These are phyloP conservation scores for Sipha flava DNA, from an alignment of 1,140 invertebrate genomes.

Conservation along the genomic window DNA sequence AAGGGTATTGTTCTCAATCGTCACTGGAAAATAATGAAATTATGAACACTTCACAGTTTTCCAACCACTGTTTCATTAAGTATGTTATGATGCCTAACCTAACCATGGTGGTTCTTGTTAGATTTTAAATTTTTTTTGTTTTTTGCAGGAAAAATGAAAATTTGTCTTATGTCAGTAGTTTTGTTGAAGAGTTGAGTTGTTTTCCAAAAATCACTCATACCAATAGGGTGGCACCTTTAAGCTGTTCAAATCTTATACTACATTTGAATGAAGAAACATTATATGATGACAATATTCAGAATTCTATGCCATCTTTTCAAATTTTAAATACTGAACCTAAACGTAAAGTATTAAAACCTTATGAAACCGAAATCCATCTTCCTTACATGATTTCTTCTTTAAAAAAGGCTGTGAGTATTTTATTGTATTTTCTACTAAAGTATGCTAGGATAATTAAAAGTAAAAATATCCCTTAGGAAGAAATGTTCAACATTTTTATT, in stretches of 20 bases:
- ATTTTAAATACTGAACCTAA: background rate
- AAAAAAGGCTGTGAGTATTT: background rate
- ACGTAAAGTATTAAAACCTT: background rate
- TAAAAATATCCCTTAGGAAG: too few relatives aligned
- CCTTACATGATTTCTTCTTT: conserved; percentile 1
- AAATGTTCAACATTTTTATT: too few relatives aligned
- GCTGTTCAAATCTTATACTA: background rate
- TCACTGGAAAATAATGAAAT: too few relatives aligned
- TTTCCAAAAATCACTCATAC: conserved; percentile 13
- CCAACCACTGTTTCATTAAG: background rate
- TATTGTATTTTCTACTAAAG: background rate
- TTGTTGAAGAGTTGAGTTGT: background rate
- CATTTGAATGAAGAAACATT: background rate
- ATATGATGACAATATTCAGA: background rate
- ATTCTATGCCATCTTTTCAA: background rate
- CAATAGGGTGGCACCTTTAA: background rate
- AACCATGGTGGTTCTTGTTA: background rate
- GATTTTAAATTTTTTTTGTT: background rate
- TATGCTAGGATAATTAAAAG: too few relatives aligned
- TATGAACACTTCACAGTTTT: too few relatives aligned
- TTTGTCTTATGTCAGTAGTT: conserved; percentile 2
- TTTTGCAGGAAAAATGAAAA: background rate
- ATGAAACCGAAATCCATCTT: background rate
- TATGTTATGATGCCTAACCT: background rate
- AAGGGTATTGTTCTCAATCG: background rate